These are phyloP conservation scores for Tigriopus japonicus DNA, from an alignment of 1,140 invertebrate genomes.

Conservation along the genomic window DNA sequence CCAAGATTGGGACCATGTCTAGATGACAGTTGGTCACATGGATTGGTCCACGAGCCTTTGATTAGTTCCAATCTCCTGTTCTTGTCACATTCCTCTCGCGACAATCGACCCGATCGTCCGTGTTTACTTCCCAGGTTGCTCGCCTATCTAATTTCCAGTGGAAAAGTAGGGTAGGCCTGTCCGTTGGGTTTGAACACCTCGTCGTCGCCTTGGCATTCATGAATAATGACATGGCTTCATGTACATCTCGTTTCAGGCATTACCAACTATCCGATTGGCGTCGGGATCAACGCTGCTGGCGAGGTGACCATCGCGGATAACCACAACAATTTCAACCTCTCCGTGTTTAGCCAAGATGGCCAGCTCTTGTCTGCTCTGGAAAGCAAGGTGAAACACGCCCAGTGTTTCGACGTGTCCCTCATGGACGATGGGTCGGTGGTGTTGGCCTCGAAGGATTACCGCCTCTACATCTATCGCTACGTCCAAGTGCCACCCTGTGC, in stretches of 20 bases:
- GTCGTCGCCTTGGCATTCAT: too few species aligned
- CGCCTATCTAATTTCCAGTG: too few species aligned
- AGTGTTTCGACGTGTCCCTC: conserved; percentile 96
- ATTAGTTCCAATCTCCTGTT: too few species aligned
- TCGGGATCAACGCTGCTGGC: conserved; percentile 86
- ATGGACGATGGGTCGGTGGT: conserved; percentile 99
- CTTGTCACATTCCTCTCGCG: too few species aligned
- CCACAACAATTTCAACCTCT: conserved; percentile 99
- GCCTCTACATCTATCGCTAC: conserved; percentile 95
- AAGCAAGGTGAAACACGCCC: conserved; percentile 97
- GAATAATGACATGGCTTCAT: background rate
- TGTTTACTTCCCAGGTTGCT: too few species aligned
- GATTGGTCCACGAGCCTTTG: too few species aligned
- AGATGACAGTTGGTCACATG: too few species aligned
- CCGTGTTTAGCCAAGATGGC: conserved; percentile 91
- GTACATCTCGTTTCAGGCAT: conserved; percentile 33
- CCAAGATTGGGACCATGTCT: too few species aligned
- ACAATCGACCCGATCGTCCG: too few species aligned
- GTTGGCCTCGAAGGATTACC: conserved; percentile 94
- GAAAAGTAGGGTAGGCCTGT: too few species aligned
- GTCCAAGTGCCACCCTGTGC: conserved; percentile 36
- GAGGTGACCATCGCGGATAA: conserved; percentile 98
- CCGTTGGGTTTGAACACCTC: too few species aligned
- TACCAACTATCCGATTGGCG: conserved; percentile 97
- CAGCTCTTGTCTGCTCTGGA: conserved; percentile 87